Evolutionary conservation across 2,888 invertebrate species (phyloP), one percentile per base, ranked within the genome.

Genomic region (Netelia inedita): DNA sequence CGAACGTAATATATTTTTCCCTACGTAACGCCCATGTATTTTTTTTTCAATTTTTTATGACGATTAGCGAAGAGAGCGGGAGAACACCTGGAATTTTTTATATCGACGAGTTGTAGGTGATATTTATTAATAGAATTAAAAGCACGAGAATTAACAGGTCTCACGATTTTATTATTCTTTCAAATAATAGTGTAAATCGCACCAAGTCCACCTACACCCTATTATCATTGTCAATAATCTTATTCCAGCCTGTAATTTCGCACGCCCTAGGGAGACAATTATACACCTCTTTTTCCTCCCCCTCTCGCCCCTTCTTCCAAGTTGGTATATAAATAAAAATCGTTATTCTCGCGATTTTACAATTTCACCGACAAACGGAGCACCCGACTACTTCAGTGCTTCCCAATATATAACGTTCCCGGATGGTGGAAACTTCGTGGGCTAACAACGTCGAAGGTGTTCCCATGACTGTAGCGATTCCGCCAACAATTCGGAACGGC

Each of bases 381-480:
- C 57, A 19, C 57, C 1, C 10, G 10, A 8, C 19, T 57, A 57
- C 35, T 53, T 35, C 35, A 35, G 6, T 61, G 46, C 75, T 76
- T 71, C 43, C 50, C 28, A 41, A 14, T 74, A 46, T 43, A 74
- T 63, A 61, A 74, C n/a, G 19, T 57, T 1, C 21, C 10, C 35
- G 6, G 35, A 19, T 66, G 69, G 35, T 72, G 28, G 21, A 53
- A 23, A 41, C 16, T 41, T 66, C 63, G 19, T 59, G 46, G 43
- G 57, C 65, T 21, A 65, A 41, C 41, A 75, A 28, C 23, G 65
- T 50, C 65, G 35, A 68, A 72, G 66, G 57, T 73, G 63, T 66
- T 76, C 63, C 68, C 59, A 80, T 80, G 53, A 69, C 55, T 72
- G 23, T 53, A n/a, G 3, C 59, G 59, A 59, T 69, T 69, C 59